phyloP scores from a whole-genome alignment of 2,888 invertebrate genomes.

The Conchocele bisecta region DNA sequence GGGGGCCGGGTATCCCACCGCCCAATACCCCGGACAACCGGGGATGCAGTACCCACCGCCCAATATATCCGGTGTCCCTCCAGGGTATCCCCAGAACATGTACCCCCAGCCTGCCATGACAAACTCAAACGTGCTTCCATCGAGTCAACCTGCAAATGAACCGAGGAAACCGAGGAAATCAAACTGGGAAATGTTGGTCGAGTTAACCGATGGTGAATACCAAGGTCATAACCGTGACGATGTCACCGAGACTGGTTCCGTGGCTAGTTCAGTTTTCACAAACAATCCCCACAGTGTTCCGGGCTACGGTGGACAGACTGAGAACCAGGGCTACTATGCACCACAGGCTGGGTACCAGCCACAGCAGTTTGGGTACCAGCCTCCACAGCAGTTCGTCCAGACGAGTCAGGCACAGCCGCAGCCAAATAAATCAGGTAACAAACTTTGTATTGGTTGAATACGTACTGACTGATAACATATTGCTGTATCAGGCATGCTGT shows the following conservation, averaged over 20 bases:
- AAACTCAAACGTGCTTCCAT: conserved; percentile 1
- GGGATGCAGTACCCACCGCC: conserved; percentile 16
- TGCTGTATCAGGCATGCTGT: too few relatives aligned
- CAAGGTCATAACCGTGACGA: conserved; percentile 55
- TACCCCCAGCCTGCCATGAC: conserved; percentile 30
- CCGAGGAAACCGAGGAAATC: conserved; percentile 62
- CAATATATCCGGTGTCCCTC: conserved; percentile 8
- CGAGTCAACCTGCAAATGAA: conserved; percentile 22
- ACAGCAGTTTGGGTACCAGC: conserved; percentile 6
- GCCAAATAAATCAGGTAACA: too few relatives aligned
- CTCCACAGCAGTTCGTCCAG: conserved; percentile 4
- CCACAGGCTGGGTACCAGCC: conserved; percentile 17
- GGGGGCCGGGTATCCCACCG: background rate
- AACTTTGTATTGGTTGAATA: too few relatives aligned
- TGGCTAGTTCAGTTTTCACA: conserved; percentile 72
- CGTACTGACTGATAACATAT: too few relatives aligned
- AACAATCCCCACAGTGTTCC: conserved; percentile 51
- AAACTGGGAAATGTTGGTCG: conserved; percentile 75
- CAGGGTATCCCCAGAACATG: conserved; percentile 21
- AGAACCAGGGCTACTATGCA: conserved; percentile 20
- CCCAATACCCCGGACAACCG: conserved; percentile 14
- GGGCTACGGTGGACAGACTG: conserved; percentile 32
- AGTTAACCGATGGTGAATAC: conserved; percentile 67
- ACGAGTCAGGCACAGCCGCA: background rate
- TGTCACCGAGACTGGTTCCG: conserved; percentile 67